phyloP scores from a whole-genome alignment of 1,140 invertebrate genomes.

The Drosophila repleta region DNA sequence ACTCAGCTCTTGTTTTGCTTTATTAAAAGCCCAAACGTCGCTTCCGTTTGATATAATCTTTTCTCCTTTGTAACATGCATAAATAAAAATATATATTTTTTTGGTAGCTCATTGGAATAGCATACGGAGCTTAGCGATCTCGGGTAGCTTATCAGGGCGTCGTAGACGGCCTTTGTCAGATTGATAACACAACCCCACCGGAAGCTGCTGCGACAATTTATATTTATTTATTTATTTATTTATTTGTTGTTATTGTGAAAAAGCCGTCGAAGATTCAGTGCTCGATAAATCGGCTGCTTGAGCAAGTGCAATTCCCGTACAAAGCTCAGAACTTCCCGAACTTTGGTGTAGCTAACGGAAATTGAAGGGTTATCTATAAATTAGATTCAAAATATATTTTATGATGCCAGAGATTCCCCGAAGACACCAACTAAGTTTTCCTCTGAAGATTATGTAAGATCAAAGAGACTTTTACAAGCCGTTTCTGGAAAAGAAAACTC shows the following conservation, averaged over 20 bases:
- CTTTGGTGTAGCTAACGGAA: too few relatives aligned
- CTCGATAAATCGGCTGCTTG: not conserved
- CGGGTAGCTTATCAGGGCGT: slow-evolving; percentile 21
- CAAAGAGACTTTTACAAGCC: slow-evolving; percentile 20
- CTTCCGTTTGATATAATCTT: slow-evolving; percentile 41
- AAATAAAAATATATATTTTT: not conserved
- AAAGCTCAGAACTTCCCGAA: not conserved
- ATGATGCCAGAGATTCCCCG: not conserved
- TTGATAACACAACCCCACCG: slow-evolving; percentile 24
- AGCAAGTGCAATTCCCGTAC: not conserved
- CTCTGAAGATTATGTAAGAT: slow-evolving; percentile 1
- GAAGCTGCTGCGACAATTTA: slow-evolving; percentile 24
- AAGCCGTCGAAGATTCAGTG: not conserved
- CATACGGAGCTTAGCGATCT: slow-evolving; percentile 16
- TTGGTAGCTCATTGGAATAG: slow-evolving; percentile 17
- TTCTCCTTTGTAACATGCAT: slow-evolving; percentile 14
- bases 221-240: not conserved
- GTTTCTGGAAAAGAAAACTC: slow-evolving; percentile 15
- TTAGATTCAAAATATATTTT: not conserved
- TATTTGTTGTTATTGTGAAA: not conserved
- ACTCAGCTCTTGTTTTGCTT: not conserved
- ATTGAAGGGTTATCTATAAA: not conserved
- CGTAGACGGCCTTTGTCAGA: slow-evolving; percentile 12
- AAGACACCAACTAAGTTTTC: slow-evolving; percentile 3
- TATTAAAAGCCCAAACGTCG: slow-evolving; percentile 4